Base-by-base conservation (phyloP, 2,888 invertebrate species). In the Empis stercorea region DNA sequence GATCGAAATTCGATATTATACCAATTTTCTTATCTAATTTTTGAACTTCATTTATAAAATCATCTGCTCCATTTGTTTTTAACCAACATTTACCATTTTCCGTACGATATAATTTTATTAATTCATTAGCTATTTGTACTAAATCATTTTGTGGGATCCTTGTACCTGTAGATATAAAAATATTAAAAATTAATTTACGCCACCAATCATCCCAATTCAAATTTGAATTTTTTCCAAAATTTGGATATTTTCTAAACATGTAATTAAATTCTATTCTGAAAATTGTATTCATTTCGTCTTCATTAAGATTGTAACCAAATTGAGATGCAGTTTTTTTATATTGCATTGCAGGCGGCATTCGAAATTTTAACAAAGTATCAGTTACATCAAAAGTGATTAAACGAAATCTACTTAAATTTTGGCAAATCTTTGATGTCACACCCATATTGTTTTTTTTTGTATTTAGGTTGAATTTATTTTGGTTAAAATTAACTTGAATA, bases 1-100 rank as follows among this genome's bases (percentile, higher is more conserved):
- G 83, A 70, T 94, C 94, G 67, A 84, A 89, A 69, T 95, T 95
- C 1, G 93, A 93, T 54, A 94, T 81, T 0, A 91, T 76, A 4
- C 92, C 94, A 32, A 91, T 56, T 23, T 49, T 54, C 47, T 68
- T 67, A 16, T 57, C 58, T 4, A 55, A 46, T 5, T 55, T 27
- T 1, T 60, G 60, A 1, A 89, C 63, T 51, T 72, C 69, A 6
- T 75, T 63, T 6, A 69, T 52, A 11, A 91, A 65, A 15, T 77
- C 75, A 15, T 70, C 58, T 6, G 76, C 74, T 7, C 84, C 83
- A 10, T 78, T 71, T 44, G 77, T 74, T 27, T 76, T 70, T 53
- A 75, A 66, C 89, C 91, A 94, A 58, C 83, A 84, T 49, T 75
- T 74, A 16, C 16, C 17, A 16, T 15, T 36, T 2, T 73, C 66